These are phyloP conservation scores for Drosophila bifasciata DNA, from an alignment of 1,140 invertebrate species.

Conservation along the genomic window DNA sequence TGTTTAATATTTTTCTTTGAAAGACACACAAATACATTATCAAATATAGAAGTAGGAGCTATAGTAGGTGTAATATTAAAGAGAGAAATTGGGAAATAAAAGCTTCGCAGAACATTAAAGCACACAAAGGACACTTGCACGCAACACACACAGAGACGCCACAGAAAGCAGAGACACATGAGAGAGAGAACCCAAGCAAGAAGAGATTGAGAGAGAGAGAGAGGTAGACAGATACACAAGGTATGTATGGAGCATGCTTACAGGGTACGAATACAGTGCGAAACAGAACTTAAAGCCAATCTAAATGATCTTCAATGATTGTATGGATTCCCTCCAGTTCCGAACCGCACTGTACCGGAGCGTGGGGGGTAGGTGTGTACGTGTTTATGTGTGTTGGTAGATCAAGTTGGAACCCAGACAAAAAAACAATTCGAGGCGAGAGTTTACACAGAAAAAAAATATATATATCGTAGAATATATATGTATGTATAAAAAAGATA, in stretches of 20 bases:
- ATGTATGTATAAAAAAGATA: conserved; percentile 13
- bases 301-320: background rate
- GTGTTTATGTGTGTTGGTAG: conserved; percentile 15
- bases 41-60: conserved; percentile 46
- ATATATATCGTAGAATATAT: conserved; percentile 39
- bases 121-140: conserved; percentile 29
- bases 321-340: background rate
- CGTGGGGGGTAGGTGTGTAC: too few relatives aligned
- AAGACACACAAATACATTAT: conserved; percentile 69
- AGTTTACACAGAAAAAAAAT: conserved; percentile 54
- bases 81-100: conserved; percentile 26
- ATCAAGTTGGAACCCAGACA: conserved; percentile 47
- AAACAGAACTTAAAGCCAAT: background rate
- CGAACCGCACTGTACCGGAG: conserved; percentile 13
- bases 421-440: conserved; percentile 53
- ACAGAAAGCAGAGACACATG: conserved; percentile 54
- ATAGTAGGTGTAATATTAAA: conserved; percentile 43
- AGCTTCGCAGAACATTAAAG: conserved; percentile 35
- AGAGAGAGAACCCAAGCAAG: conserved; percentile 44
- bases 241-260: conserved; percentile 37
- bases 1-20: conserved; percentile 27
- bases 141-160: conserved; percentile 27
- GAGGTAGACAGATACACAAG: conserved; percentile 31
- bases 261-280: conserved; percentile 15
- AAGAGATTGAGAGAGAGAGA: conserved; percentile 19